Conservation (phyloP, 2,888 invertebrate genomes). For the Strigamia maritima region DNA sequence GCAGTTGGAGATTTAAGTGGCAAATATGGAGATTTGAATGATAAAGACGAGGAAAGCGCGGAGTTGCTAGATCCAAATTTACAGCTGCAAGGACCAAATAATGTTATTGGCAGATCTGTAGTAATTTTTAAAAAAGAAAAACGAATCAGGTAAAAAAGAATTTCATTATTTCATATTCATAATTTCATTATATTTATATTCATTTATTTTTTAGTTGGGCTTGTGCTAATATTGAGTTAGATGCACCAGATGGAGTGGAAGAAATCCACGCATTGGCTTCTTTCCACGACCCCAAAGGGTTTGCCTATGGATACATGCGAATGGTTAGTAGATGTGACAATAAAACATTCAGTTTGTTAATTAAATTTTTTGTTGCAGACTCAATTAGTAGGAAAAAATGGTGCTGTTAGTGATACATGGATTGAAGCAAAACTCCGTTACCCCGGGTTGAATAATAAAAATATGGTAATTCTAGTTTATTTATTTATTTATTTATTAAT, state of each 20-base stretch:
- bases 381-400: constrained; percentile 81
- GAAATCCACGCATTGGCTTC: constrained; percentile 83
- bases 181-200: no score
- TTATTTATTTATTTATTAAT: no score
- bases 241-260: constrained; percentile 79
- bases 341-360: not conserved
- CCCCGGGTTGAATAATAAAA: constrained; percentile 78
- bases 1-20: constrained; percentile 80
- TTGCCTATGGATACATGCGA: constrained; percentile 78
- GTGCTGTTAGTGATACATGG: constrained; percentile 80
- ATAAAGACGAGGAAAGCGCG: constrained; percentile 56
- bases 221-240: constrained; percentile 80
- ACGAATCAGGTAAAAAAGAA: no score
- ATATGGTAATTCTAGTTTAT: no score
- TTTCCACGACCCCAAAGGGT: constrained; percentile 84
- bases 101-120: constrained; percentile 80
- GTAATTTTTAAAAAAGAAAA: constrained; percentile 68
- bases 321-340: constrained; percentile 59
- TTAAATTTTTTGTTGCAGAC: constrained; percentile 60
- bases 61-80: constrained; percentile 75
- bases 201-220: constrained; percentile 80
- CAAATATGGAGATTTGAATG: constrained; percentile 76
- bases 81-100: constrained; percentile 74
- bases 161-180: no score
- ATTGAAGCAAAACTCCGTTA: constrained; percentile 86